These are phyloP conservation scores for Picus viridis DNA, from an alignment of 2,797 vertebrate genomes.

Conservation along the genomic window DNA sequence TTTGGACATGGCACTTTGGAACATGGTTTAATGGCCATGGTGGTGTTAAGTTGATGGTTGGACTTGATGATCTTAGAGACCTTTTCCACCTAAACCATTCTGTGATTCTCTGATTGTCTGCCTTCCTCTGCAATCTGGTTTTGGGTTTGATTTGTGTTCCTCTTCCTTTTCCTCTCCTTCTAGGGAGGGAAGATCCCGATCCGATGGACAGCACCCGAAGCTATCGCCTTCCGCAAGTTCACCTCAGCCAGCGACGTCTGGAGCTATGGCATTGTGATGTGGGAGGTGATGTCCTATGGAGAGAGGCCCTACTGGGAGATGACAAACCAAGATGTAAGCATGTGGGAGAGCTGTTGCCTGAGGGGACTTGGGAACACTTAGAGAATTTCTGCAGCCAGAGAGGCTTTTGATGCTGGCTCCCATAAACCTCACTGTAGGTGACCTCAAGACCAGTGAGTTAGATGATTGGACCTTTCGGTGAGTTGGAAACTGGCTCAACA, in stretches of 20 bases:
- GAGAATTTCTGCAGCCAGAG: neutral
- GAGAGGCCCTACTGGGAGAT: conserved; percentile 99
- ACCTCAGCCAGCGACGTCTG: conserved; percentile 96
- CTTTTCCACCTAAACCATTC: too few species aligned
- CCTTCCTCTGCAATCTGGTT: conserved; percentile 6
- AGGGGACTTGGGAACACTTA: neutral
- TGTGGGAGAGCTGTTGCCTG: neutral
- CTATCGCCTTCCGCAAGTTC: conserved; percentile 97
- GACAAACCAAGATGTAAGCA: conserved; percentile 98
- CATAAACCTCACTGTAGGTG: too few species aligned
- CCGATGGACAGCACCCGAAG: conserved; percentile 98
- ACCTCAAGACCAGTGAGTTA: too few species aligned
- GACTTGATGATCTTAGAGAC: too few species aligned
- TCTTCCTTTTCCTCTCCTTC: neutral
- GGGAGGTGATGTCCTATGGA: conserved; percentile 98
- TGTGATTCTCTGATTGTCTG: neutral
- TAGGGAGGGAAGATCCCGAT: conserved; percentile 99
- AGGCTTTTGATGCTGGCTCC: neutral
- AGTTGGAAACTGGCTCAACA: too few species aligned
- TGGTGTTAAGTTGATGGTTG: too few species aligned
- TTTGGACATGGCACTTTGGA: too few species aligned
- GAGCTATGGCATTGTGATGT: conserved; percentile 98
- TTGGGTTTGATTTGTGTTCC: neutral
- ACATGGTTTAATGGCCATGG: too few species aligned
- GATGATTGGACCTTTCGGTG: too few species aligned